Evolutionary conservation across 2,888 invertebrate species (phyloP).

Genomic region (Eugnorisma glareosa): DNA sequence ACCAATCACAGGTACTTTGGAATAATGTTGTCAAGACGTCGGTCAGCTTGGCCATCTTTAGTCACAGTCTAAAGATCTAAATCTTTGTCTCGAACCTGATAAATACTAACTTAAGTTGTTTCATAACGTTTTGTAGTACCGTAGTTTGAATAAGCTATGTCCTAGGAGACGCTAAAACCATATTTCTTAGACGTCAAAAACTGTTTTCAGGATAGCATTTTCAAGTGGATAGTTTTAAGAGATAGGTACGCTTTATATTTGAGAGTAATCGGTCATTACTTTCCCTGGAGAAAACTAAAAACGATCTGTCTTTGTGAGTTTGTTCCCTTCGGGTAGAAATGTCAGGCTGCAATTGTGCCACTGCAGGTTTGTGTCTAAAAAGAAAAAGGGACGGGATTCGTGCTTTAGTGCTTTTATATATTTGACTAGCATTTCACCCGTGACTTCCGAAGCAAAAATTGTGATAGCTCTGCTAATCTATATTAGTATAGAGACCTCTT

Average conservation of each 20-base stretch:
- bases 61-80: neutral
- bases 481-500: too few species aligned
- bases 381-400: neutral
- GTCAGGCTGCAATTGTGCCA: neutral
- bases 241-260: conserved; percentile 15
- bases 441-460: too few species aligned
- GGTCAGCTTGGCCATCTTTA: neutral
- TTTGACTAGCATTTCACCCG: neutral
- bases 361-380: neutral
- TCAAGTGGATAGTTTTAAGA: conserved; percentile 52
- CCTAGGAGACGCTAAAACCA: conserved; percentile 46
- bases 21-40: neutral
- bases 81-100: conserved; percentile 53
- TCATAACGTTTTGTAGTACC: conserved; percentile 52
- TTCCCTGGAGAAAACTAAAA: conserved; percentile 9
- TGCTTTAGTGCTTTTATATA: neutral
- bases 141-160: conserved; percentile 59
- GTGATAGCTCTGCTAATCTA: too few species aligned
- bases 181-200: conserved; percentile 61
- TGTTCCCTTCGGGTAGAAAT: neutral
- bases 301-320: conserved; percentile 18
- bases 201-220: conserved; percentile 59
- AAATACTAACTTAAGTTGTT: conserved; percentile 57
- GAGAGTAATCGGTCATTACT: conserved; percentile 27
- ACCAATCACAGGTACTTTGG: neutral